Percentiles rank a stretch among this genome's conserved stretches.
These are phyloP conservation scores for Daphoenositta chrysoptera DNA, from an alignment of 2,113 vertebrate species.

Conservation along the genomic window DNA sequence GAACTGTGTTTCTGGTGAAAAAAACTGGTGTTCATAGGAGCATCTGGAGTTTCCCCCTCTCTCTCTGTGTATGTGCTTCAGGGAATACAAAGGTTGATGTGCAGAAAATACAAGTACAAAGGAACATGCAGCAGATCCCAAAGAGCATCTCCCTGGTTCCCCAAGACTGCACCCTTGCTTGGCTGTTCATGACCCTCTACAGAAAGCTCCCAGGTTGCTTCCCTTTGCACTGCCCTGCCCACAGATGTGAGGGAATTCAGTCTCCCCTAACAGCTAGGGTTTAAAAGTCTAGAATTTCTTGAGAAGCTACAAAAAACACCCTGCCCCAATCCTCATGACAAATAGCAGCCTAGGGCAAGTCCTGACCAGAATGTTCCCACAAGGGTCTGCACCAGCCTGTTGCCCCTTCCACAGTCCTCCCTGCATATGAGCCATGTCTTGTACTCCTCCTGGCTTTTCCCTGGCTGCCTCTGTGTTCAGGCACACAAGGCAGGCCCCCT, in stretches of 20 bases:
- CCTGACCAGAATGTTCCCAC: neutral
- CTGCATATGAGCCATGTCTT: fast-evolving
- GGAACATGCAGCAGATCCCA: neutral
- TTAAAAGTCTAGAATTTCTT: neutral
- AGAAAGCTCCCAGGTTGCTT: neutral
- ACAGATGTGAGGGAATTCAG: fast-evolving
- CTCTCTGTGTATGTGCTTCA: neutral
- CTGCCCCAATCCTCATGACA: neutral
- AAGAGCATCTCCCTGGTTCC: fast-evolving
- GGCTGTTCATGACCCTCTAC: neutral
- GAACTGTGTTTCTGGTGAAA: neutral
- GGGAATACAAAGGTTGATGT: fast-evolving
- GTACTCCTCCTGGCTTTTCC: neutral
- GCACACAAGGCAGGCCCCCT: neutral
- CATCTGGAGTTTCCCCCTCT: neutral
- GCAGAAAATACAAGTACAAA: neutral
- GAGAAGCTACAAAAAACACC: neutral
- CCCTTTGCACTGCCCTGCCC: fast-evolving
- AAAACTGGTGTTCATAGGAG: fast-evolving
- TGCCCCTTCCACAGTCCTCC: neutral
- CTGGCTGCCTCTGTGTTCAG: neutral
- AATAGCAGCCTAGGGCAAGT: neutral
- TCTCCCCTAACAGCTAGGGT: neutral
- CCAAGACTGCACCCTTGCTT: neutral
- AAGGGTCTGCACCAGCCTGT: neutral